Base-by-base conservation (phyloP, 2,113 vertebrate genomes). In the Pseudorhombus dupliciocellatus region DNA sequence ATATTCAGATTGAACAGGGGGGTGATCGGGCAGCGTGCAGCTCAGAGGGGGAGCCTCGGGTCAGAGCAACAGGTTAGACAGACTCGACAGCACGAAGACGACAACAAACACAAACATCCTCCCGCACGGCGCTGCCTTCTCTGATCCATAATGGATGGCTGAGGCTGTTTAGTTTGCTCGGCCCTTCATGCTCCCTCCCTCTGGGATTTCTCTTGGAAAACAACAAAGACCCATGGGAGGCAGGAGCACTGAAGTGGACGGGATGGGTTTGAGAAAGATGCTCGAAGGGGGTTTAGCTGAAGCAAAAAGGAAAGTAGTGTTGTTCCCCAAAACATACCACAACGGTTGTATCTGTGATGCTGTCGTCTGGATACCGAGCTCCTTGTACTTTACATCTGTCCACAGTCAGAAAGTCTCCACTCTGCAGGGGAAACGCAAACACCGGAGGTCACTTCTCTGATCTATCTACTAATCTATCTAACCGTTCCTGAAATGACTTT, bases 351-450 rank as follows among this genome's bases (percentile, higher is more conserved):
- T 94, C 93, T 60, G 66, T 60, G 67, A 80, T n/a, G 57, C 79
- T 75, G 77, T 94, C 91, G 9, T 93, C 92, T 46, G 86, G 90
- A 79, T 89, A 87, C 7, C 90, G 84, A 37, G 84, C 54, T 7
- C 79, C 83, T 56, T 88, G 86, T 7, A 79, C 70, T 87, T 91
- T 91, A 85, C 90, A 90, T 86, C 85, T 91, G 48, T 93, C 93
- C 77, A 90, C 84, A 1, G 88, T 87, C 37, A 92, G 77, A 76
- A 91, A 91, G 25, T 93, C 93, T 31, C 86, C 90, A 59, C 72
- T 89, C 90, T 91, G 84, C 31, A 62, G 42, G 44, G 51, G 15
- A 73, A 70, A 80, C 0, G 66, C 44, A 80, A 59, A 48, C 56
- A 16, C 46, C 24, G 24, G 9, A 53, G 48, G 52, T 42, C 9